Evolutionary conservation across 2,797 vertebrate genomes (phyloP), one percentile per base, ranked within the genome.

Genomic region (Rallus crepitans): DNA sequence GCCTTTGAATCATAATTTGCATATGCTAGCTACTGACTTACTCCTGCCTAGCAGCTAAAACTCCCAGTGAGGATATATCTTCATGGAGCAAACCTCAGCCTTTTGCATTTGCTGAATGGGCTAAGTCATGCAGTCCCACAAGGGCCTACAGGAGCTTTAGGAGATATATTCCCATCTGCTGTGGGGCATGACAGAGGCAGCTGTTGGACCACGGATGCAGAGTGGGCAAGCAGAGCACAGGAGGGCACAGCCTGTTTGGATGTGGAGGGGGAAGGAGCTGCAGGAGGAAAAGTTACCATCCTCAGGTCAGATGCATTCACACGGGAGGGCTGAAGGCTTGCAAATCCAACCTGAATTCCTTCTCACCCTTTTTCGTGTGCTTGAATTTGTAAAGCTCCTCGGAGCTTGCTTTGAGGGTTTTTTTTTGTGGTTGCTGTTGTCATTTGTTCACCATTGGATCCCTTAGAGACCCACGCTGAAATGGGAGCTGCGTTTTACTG

Each of bases 71-170:
- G 24, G n/a, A 33, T 60, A 0, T 8, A 33, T 60, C 56, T 70
- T 68, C 57, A 10, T 9, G 70, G 61, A 76, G 83, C 16, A 14
- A 83, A 28, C 48, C 25, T 39, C 40, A 75, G 63, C 76, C 13
- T 70, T n/a, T 23, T 0, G 1, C 11, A 1, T 48, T 50, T 76
- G 59, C 30, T 9, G 35, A 52, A 33, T 1, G 0, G 28, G 31
- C 45, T 57, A 73, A 47, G 57, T 25, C 23, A 6, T 25, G 40
- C 61, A 18, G 40, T 40, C 12, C 61, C 37, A 40, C 50, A 28
- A 9, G 61, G 50, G 42, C 9, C 27, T n/a, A 12, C 11, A 35
- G 63, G 16, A 76, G 35, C 3, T 1, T 39, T 18, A 33, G 19
- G 45, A 61, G 28, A 40, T 63, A 23, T 69, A 59, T 45, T 89